Percentiles rank a stretch among this genome's conserved stretches.
Evolutionary conservation across 64 coral and sea anemone genomes (phyloP).

Genomic region (Dendronephthya gigantea): DNA sequence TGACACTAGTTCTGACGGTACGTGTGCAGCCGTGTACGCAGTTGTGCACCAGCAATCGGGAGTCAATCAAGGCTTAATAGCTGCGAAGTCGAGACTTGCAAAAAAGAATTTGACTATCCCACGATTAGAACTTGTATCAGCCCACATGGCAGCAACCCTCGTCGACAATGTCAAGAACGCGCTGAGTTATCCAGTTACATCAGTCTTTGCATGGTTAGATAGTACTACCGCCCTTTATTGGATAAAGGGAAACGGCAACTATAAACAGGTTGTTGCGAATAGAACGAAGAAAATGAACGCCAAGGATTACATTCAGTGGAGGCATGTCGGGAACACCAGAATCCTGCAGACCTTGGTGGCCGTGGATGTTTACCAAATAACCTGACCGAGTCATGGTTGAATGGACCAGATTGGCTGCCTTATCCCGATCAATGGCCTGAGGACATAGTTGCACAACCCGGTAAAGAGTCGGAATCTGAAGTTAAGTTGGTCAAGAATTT

Average conservation of each 20-base stretch:
- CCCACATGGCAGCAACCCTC: no score
- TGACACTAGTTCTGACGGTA: no score
- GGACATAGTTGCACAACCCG: background rate
- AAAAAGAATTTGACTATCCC: no score
- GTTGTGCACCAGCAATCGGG: no score
- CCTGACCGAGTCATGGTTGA: constrained; percentile 10
- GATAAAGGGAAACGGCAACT: background rate
- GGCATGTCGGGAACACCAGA: background rate
- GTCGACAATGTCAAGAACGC: no score
- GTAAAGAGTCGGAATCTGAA: constrained; percentile 28
- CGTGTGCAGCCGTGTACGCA: no score
- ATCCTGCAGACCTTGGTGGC: constrained; percentile 34
- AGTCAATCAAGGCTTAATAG: no score
- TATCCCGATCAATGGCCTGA: constrained; percentile 14
- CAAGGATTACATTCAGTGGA: constrained; percentile 10
- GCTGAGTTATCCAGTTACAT: background rate
- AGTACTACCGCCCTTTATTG: no score
- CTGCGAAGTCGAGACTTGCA: no score
- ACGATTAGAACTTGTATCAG: no score
- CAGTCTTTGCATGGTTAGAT: background rate
- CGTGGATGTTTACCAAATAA: background rate
- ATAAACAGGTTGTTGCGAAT: no score
- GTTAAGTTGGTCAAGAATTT: constrained; percentile 22
- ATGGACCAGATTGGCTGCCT: constrained; percentile 21
- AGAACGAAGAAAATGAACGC: no score